Evolutionary conservation across 2,888 invertebrate species (phyloP).

Genomic region (Augiades crinisus): DNA sequence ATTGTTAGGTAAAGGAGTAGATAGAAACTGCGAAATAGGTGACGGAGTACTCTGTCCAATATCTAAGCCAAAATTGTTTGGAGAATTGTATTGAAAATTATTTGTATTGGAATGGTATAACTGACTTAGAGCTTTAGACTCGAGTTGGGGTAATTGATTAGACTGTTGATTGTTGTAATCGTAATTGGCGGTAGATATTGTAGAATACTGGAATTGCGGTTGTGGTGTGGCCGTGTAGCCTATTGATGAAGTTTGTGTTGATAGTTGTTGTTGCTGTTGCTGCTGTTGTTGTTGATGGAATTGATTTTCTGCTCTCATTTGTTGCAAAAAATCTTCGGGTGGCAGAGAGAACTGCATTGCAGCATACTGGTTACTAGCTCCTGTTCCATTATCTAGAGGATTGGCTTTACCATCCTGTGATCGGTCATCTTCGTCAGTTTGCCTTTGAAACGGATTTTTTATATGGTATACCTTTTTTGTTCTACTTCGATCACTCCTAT

Average conservation of each 20-base stretch:
- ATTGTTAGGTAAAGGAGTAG: conserved; percentile 56
- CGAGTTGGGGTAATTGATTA: conserved; percentile 52
- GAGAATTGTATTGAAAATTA: conserved; percentile 54
- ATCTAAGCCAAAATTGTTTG: conserved; percentile 53
- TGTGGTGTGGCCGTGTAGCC: conserved; percentile 70
- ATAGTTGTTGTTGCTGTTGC: conserved; percentile 39
- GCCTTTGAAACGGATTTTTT: conserved; percentile 69
- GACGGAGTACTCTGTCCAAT: conserved; percentile 59
- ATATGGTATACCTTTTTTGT: conserved; percentile 66
- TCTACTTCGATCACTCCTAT: conserved; percentile 50
- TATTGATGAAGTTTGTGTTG: conserved; percentile 58
- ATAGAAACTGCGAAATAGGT: conserved; percentile 58
- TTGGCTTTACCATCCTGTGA: conserved; percentile 43
- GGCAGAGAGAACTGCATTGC: conserved; percentile 73
- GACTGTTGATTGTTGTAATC: conserved; percentile 51
- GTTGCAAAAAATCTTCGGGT: conserved; percentile 72
- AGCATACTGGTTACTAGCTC: conserved; percentile 76
- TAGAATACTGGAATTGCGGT: conserved; percentile 67
- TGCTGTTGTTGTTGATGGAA: conserved; percentile 57
- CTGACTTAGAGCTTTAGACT: conserved; percentile 55
- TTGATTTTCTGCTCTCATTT: conserved; percentile 66
- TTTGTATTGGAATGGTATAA: conserved; percentile 51
- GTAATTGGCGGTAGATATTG: conserved; percentile 51
- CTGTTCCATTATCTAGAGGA: conserved; percentile 60
- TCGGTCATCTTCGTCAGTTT: conserved; percentile 47